phyloP scores from a whole-genome alignment of 2,888 invertebrate species.

The Ernsta delagoae region DNA sequence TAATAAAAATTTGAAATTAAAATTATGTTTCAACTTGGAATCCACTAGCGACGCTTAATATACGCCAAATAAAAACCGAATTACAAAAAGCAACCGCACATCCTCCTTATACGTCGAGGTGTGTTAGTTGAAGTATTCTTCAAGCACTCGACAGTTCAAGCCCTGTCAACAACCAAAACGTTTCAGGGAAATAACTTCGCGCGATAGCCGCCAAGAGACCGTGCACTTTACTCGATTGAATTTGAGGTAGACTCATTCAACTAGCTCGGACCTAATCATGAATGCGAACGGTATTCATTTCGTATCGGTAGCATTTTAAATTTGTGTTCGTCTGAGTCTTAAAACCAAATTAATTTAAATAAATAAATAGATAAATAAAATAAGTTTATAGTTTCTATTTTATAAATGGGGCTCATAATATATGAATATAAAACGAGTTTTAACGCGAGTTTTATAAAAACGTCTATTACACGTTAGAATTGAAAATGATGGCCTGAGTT shows the following conservation, averaged over 20 bases:
- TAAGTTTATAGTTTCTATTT: too few species aligned
- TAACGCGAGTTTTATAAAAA: too few species aligned
- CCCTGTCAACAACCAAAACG: conserved; percentile 72
- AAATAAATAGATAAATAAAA: too few species aligned
- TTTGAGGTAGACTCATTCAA: conserved; percentile 67
- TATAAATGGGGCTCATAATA: too few species aligned
- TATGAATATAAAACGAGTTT: too few species aligned
- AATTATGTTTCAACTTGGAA: too few species aligned
- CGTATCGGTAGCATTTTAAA: neutral
- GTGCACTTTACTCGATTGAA: conserved; percentile 79
- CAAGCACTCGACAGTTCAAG: conserved; percentile 37
- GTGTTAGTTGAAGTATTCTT: conserved; percentile 34
- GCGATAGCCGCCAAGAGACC: conserved; percentile 51
- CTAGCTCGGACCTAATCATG: conserved; percentile 48
- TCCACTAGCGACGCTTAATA: neutral
- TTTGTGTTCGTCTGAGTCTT: too few species aligned
- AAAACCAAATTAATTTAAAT: too few species aligned
- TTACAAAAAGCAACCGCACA: neutral
- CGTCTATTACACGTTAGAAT: too few species aligned
- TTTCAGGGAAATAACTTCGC: conserved; percentile 75
- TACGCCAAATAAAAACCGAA: neutral
- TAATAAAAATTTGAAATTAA: too few species aligned
- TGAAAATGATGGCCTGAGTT: too few species aligned
- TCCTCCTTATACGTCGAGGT: conserved; percentile 11
- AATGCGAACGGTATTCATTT: conserved; percentile 35